Conservation (phyloP, 2,888 invertebrate genomes). For the Campoletis raptor region DNA sequence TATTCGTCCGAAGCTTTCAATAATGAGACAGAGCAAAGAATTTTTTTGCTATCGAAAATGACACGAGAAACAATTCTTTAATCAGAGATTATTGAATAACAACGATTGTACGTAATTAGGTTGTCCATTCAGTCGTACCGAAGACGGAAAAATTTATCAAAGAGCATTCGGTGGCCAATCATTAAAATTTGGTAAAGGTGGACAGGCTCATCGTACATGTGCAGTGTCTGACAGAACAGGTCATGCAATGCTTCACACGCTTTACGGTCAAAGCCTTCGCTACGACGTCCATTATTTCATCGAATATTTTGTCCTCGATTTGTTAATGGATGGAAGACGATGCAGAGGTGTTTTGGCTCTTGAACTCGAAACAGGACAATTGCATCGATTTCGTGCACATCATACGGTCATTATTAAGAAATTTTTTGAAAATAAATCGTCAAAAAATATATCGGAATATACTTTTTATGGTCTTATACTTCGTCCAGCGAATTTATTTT, state of each 20-base stretch:
- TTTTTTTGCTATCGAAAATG: background rate
- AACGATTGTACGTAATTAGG: conserved; percentile 80
- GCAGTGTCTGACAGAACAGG: conserved; percentile 90
- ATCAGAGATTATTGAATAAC: background rate
- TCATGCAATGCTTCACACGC: conserved; percentile 89
- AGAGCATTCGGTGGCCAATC: conserved; percentile 90
- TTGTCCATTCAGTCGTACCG: conserved; percentile 89
- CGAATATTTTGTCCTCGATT: conserved; percentile 90
- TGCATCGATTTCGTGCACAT: conserved; percentile 89
- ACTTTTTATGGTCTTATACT: no score
- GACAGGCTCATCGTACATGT: conserved; percentile 88
- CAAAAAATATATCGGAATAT: no score
- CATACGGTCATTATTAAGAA: conserved; percentile 76
- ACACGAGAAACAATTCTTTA: background rate
- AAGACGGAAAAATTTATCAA: conserved; percentile 90
- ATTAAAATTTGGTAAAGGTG: conserved; percentile 89
- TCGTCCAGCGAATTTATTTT: no score
- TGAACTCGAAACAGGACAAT: conserved; percentile 89
- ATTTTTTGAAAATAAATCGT: background rate
- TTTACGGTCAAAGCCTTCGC: conserved; percentile 89
- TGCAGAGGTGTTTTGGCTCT: conserved; percentile 89
- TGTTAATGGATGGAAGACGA: conserved; percentile 88
- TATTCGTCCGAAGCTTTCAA: no score
- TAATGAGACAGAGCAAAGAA: no score
- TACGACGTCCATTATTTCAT: conserved; percentile 90